Evolutionary conservation across 92 coral and sea anemone species (phyloP), one percentile per base, ranked within the genome.

Genomic region (Virgularia gustaviana): DNA sequence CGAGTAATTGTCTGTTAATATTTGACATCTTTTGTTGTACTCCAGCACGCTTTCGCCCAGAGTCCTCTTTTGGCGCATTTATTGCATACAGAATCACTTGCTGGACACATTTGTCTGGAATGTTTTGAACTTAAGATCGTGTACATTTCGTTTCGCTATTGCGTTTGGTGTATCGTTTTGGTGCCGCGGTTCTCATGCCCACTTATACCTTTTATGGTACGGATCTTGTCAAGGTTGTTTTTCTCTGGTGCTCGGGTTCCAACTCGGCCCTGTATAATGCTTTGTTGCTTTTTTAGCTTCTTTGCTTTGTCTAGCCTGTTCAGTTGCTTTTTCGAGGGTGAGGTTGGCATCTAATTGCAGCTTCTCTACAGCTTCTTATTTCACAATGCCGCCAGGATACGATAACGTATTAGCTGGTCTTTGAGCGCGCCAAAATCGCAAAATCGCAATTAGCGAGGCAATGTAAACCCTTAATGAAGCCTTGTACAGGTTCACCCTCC

Each of bases 271-370:
- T 57, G 73, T 25, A 73, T 23, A 20, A 83, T 36, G 29, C 47
- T 6, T 55, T 83, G 87, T 45, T 83, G 79, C n/a, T 4, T 49
- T 72, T 32, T 83, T 83, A 31, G 71, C 84, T 19, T 71, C 49
- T 24, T 83, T 80, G 45, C 72, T 49, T 62, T 72, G 81, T 59
- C 78, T 36, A 6, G 80, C 73, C 23, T 56, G 10, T 9, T 35
- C 75, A 9, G 36, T 32, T 60, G 66, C 73, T 63, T 79, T 83
- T 27, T 83, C 84, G 45, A 83, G 51, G n/a, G 88, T 83, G 23
- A 79, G 81, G 34, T 72, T 71, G 19, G 85, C 41, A 30, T 72
- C 73, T 23, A 83, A 33, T 57, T 79, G 85, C 53, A 79, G 42
- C 16, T 71, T 49, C 41, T 79, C 83, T 20, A 79, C 36, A 79